Conservation (phyloP, 2,888 invertebrate genomes). For the Pyrgus malvae region DNA sequence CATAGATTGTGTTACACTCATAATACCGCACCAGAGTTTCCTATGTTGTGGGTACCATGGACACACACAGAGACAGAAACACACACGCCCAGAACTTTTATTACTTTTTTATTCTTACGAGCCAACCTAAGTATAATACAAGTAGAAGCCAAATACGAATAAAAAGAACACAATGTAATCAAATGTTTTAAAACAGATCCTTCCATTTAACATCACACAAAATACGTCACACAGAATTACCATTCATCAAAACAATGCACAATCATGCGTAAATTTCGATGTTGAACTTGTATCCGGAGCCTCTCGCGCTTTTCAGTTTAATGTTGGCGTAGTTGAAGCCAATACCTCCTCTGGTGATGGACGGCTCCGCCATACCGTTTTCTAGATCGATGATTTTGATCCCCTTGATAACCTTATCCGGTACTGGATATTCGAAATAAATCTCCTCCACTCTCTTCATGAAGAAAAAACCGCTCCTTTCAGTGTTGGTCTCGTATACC, state of each 20-base stretch:
- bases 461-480: conserved; percentile 48
- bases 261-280: conserved; percentile 68
- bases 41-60: no score
- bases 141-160: no score
- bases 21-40: no score
- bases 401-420: conserved; percentile 65
- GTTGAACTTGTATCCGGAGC: conserved; percentile 59
- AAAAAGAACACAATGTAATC: no score
- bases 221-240: no score
- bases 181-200: no score
- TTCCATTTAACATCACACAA: no score
- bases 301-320: conserved; percentile 68
- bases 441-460: conserved; percentile 60
- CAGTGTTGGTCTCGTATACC: conserved; percentile 51
- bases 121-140: no score
- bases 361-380: conserved; percentile 60
- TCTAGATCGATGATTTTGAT: conserved; percentile 69
- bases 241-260: neutral
- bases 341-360: conserved; percentile 66
- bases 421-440: conserved; percentile 51
- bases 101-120: no score
- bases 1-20: no score
- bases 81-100: no score
- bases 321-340: conserved; percentile 64
- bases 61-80: no score